Base-by-base conservation (phyloP, 2,888 invertebrate genomes). In the Cephus pygmeus region DNA sequence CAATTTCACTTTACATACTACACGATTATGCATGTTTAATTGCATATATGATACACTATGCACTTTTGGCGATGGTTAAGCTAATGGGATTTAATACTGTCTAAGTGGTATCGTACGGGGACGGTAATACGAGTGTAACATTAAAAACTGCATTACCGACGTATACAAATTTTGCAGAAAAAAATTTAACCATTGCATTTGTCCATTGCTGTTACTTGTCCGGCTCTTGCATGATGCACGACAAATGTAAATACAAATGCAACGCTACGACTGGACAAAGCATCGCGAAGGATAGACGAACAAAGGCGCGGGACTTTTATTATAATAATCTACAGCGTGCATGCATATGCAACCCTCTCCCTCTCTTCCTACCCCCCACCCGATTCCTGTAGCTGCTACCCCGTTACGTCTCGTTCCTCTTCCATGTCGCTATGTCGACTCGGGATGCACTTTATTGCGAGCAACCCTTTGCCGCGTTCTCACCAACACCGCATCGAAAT, bases 251-350 rank as follows among this genome's bases (percentile, higher is more conserved):
- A 86, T 86, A 84, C 69, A 73, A 30, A 73, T 77, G 69, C 34
- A 69, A 69, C 76, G 36, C 69, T 56, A 15, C 40, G n/a, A 75
- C 75, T 56, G 77, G 78, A 80, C 79, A 81, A 84, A 80, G 85
- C 84, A 81, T 78, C 75, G 77, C 79, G 79, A 77, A 78, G 81
- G 80, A 81, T 76, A 80, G 77, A 75, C 80, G 84, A 82, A 87
- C 82, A 84, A 87, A 82, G 83, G 81, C 77, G 79, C 76, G 83
- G 82, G 83, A 87, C 85, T 87, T 87, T 87, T 87, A 87, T 87
- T 87, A 87, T 88, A 87, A 87, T 87, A 87, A 87, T 87, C 83
- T 82, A 82, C 85, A 81, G 81, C 81, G 79, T 73, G 80, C 74
- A 76, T 75, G 76, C 75, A 80, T 73, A 76, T 74, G 77, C 73